phyloP scores from a whole-genome alignment of 2,113 vertebrate species.

The Lontra canadensis region DNA sequence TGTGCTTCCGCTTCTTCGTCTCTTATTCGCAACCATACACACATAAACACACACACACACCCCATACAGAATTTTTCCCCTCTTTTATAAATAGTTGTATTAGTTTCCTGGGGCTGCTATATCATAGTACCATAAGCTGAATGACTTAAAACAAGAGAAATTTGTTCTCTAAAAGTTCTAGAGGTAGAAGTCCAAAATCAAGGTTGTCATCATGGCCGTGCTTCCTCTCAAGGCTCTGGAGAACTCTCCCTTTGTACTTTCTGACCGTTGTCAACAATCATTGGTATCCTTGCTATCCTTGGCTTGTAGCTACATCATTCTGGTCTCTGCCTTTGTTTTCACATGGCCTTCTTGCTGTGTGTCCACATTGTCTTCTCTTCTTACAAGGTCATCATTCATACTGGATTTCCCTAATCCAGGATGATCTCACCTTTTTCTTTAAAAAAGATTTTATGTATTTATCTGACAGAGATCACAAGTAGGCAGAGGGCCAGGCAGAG shows the following conservation, averaged over 20 bases:
- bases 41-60: neutral
- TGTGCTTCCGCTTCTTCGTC: neutral
- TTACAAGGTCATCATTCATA: neutral
- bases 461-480: too few species aligned
- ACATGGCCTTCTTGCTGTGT: neutral
- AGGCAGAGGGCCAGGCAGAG: too few species aligned
- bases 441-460: too few species aligned
- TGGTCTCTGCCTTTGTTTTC: neutral
- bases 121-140: neutral
- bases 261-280: neutral
- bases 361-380: neutral
- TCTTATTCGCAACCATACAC: neutral
- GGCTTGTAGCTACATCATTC: neutral
- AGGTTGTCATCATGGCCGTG: neutral
- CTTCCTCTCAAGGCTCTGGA: neutral
- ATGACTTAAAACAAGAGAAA: neutral
- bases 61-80: neutral
- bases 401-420: too few species aligned
- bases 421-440: too few species aligned
- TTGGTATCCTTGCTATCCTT: neutral
- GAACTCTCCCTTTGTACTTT: neutral
- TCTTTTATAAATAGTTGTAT: neutral
- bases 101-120: neutral
- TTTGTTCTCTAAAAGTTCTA: neutral
- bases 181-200: neutral